phyloP scores from a whole-genome alignment of 1,140 invertebrate genomes.

The Batillaria attramentaria region DNA sequence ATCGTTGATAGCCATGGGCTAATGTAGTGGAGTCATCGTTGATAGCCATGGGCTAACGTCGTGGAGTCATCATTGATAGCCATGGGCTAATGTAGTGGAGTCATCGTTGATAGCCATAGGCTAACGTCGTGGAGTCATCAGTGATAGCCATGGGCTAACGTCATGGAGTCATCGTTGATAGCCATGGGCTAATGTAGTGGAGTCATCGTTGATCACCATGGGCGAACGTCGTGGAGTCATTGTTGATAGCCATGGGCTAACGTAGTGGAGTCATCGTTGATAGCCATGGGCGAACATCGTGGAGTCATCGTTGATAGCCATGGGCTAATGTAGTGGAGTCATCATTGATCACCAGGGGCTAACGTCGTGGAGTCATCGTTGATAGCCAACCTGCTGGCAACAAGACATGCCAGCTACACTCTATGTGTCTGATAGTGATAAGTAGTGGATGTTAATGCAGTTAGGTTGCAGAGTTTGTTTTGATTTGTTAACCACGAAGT shows the following conservation, averaged over 20 bases:
- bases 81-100: background rate
- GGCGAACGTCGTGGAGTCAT: background rate
- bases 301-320: background rate
- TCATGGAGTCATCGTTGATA: too few species aligned
- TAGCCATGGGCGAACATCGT: background rate
- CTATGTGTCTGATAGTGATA: background rate
- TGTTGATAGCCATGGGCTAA: too few species aligned
- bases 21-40: background rate
- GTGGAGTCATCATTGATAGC: background rate
- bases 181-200: background rate
- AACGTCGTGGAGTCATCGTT: background rate
- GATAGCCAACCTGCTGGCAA: background rate
- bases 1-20: background rate
- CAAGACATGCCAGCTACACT: background rate
- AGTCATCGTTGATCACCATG: background rate
- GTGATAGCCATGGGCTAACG: too few species aligned
- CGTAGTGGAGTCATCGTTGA: too few species aligned
- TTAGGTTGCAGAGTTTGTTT: background rate
- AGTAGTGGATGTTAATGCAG: background rate
- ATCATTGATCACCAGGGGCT: background rate
- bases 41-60: too few species aligned
- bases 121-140: background rate
- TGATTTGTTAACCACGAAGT: too few species aligned
- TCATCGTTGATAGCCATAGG: background rate
- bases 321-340: background rate